These are phyloP conservation scores for Mormyrus hasselquistii DNA, from an alignment of 2,797 vertebrate species.

Conservation along the genomic window DNA sequence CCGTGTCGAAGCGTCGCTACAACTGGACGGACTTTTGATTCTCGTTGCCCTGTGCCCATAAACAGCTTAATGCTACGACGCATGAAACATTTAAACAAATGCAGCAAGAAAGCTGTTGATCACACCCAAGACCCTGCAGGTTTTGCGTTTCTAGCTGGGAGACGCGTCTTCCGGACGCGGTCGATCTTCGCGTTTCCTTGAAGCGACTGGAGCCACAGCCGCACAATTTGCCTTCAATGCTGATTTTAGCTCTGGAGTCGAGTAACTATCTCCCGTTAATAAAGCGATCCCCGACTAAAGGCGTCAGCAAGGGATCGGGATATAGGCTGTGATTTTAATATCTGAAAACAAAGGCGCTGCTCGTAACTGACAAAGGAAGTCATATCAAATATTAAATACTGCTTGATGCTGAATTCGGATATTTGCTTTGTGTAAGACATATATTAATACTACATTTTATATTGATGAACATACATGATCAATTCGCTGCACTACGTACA, in stretches of 20 bases:
- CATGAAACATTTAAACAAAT: slow-evolving; percentile 55
- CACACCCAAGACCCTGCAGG: slow-evolving; percentile 79
- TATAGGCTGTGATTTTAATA: slow-evolving; percentile 11
- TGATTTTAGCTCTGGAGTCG: slow-evolving; percentile 51
- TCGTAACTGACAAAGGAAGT: slow-evolving; percentile 21
- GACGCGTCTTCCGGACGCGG: slow-evolving; percentile 46
- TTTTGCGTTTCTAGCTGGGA: slow-evolving; percentile 49
- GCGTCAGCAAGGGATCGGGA: slow-evolving; percentile 15
- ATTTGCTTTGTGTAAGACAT: neutral
- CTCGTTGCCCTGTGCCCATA: neutral
- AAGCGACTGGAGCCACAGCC: slow-evolving; percentile 39
- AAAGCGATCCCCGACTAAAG: slow-evolving; percentile 40
- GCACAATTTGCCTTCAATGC: slow-evolving; percentile 40
- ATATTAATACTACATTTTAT: neutral
- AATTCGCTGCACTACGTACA: neutral
- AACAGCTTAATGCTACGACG: slow-evolving; percentile 13
- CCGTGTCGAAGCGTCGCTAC: neutral
- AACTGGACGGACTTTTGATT: neutral
- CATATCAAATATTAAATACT: neutral
- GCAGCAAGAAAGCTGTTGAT: slow-evolving; percentile 61
- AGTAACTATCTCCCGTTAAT: slow-evolving; percentile 45
- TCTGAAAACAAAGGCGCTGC: neutral
- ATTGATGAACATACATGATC: neutral
- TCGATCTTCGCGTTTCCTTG: slow-evolving; percentile 50
- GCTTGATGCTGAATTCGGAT: slow-evolving; percentile 10